Evolutionary conservation across 1,140 invertebrate species (phyloP), one percentile per base, ranked within the genome.

Genomic region (Drosophila triauraria): DNA sequence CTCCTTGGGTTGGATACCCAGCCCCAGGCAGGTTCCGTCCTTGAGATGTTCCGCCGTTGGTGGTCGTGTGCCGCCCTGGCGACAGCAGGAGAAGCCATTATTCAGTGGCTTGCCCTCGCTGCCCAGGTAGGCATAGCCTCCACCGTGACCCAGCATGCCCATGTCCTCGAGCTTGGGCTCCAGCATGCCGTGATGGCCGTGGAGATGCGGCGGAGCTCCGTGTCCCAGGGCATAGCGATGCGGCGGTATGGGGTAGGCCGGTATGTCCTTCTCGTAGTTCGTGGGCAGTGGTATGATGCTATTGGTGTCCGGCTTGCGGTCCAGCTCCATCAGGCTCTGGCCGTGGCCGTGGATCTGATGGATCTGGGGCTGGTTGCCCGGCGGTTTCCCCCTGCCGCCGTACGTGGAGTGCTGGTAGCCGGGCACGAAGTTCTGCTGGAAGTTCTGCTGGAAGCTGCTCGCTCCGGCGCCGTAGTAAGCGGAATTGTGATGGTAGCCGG

Each of bases 31-130:
- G 67, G 95, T 95, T 27, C 95, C 96, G 44, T 96, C 95, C 71
- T 95, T 94, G n/a, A 96, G 82, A 84, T 96, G 96, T 85, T 96
- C 96, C 0, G 95, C 94, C 0, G 95, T 96, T 27, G 95, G 95
- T 43, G 95, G 94, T 51, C 95, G 94, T 0, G 94, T 96, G 3
- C 95, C 95, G 9, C 95, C 96, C 85, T 95, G 94, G 44, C 95
- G 94, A 91, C 96, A 96, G 75, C 96, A 96, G 77, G 95, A 96
- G 23, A 95, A 95, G 2, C 95, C 96, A 60, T 80, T 86, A 47
- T 85, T 92, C 7, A 78, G 5, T 9, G 80, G 56, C 60, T 94
- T 94, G 8, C 95, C 95, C 42, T 96, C 96, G 2, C 95, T 95
- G 3, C 95, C 96, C 42, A 94, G 92, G 86, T 94, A 96, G 44